Percentiles rank a stretch among this genome's conserved stretches.
phyloP scores from a whole-genome alignment of 2,113 vertebrate genomes.

The Asarcornis scutulata region DNA sequence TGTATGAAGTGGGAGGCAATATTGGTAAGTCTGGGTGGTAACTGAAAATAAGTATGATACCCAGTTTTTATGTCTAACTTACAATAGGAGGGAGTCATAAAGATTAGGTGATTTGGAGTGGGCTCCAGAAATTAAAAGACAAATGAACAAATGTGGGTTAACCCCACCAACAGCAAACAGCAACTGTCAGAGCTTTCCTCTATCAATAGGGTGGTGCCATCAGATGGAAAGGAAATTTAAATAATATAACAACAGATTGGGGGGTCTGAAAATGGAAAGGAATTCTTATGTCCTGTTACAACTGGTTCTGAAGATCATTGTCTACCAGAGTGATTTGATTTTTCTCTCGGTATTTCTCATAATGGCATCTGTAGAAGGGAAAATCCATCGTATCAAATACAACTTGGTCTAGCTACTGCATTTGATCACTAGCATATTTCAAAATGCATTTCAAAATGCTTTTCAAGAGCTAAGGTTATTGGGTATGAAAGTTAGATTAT shows the following conservation, averaged over 20 bases:
- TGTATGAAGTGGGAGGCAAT: slow-evolving; percentile 89
- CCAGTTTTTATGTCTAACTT: neutral
- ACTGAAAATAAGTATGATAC: neutral
- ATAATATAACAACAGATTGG: neutral
- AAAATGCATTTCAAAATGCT: too few species aligned
- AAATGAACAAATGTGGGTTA: neutral
- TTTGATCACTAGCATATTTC: neutral
- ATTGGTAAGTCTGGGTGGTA: slow-evolving; percentile 79
- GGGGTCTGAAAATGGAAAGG: neutral
- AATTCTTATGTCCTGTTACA: neutral
- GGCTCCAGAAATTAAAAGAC: neutral
- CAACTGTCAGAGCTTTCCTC: neutral
- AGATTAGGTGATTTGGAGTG: neutral
- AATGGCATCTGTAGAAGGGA: neutral
- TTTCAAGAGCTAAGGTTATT: neutral
- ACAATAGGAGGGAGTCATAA: neutral
- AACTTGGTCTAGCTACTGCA: neutral
- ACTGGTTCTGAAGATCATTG: neutral
- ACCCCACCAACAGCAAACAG: neutral
- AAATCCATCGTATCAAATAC: neutral
- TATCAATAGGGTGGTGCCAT: neutral
- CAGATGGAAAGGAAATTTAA: neutral
- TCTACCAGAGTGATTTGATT: neutral
- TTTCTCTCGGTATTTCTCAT: neutral
- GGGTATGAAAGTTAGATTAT: neutral